A percentile compares a stretch with the other conserved stretches of the same genome.
Evolutionary conservation across 2,113 vertebrate genomes (phyloP).

Genomic region (Pelecanus crispus): DNA sequence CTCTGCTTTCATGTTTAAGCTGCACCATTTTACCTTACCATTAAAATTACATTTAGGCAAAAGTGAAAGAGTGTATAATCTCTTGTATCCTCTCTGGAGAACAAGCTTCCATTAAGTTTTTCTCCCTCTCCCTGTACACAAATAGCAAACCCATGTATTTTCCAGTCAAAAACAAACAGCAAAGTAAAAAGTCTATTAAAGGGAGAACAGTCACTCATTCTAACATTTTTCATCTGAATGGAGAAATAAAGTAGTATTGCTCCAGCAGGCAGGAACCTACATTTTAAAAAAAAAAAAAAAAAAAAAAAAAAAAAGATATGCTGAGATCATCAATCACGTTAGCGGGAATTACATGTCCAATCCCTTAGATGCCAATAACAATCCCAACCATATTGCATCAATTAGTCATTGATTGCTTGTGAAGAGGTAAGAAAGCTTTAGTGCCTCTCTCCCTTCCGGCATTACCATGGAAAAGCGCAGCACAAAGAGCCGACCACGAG

Average conservation of each 20-base stretch:
- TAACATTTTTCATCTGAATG: neutral
- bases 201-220: neutral
- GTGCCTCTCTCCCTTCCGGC: neutral
- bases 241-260: neutral
- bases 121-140: neutral
- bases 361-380: neutral
- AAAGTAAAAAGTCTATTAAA: constrained; percentile 6
- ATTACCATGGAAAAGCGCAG: neutral
- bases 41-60: constrained; percentile 38
- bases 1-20: constrained; percentile 13
- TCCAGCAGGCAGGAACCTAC: neutral
- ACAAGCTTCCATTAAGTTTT: constrained; percentile 17
- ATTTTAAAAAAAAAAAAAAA: neutral
- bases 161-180: constrained; percentile 3
- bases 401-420: neutral
- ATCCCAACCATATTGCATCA: neutral
- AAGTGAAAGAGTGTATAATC: neutral
- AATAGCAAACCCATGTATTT: constrained; percentile 8
- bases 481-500: neutral
- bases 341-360: neutral
- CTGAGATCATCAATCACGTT: neutral
- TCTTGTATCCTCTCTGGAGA: neutral
- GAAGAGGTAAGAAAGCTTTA: neutral
- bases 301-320: neutral
- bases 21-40: constrained; percentile 13